Conservation (phyloP, 2,113 vertebrate species). For the Madoqua kirkii region DNA sequence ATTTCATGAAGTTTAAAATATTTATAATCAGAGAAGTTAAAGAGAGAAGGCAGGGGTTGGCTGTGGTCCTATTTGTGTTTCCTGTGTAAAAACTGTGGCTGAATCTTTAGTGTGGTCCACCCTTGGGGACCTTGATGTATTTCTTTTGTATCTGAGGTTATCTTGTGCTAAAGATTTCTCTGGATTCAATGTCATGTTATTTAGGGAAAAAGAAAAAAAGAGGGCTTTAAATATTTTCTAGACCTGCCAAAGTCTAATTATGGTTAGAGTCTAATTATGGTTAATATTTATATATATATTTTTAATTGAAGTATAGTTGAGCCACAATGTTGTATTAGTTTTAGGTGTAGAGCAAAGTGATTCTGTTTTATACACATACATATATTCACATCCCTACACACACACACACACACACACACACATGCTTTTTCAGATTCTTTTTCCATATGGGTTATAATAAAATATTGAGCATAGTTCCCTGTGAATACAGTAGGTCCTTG, state of each 20-base stretch:
- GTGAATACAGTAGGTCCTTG: background rate
- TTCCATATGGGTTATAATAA: background rate
- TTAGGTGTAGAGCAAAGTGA: background rate
- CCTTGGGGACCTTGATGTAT: background rate
- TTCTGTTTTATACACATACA: background rate
- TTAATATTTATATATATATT: background rate
- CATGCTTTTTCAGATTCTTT: background rate
- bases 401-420: accelerated
- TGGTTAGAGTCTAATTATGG: background rate
- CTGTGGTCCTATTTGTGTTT: background rate
- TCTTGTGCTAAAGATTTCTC: background rate
- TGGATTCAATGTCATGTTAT: background rate
- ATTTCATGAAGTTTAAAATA: background rate
- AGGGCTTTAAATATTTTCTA: background rate
- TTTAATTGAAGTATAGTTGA: background rate
- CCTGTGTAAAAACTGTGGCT: background rate
- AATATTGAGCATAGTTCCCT: background rate
- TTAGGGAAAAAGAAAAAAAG: background rate
- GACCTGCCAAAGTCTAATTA: background rate
- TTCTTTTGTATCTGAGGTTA: background rate
- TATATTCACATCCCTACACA: background rate
- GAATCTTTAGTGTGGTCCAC: background rate
- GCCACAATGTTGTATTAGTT: background rate
- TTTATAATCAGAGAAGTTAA: background rate
- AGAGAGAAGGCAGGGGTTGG: background rate